phyloP scores from a whole-genome alignment of 2,888 invertebrate genomes.

The Carcina quercana region DNA sequence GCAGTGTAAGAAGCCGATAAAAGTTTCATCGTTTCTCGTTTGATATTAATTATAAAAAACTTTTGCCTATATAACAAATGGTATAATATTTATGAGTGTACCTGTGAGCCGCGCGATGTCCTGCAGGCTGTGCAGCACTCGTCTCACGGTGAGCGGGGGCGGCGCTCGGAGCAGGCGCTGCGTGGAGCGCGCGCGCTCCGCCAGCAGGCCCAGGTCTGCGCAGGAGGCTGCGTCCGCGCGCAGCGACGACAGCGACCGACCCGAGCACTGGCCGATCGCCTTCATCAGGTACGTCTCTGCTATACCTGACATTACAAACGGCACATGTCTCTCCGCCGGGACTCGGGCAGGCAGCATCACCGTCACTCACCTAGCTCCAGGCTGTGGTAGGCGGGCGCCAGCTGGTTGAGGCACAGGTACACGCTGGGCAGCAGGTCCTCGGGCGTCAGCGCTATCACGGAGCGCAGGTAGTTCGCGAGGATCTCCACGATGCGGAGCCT shows the following conservation, averaged over 20 bases:
- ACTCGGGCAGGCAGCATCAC: no score
- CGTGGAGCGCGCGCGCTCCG: constrained; percentile 86
- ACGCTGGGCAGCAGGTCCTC: constrained; percentile 93
- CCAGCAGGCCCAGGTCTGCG: constrained; percentile 94
- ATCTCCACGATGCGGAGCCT: constrained; percentile 94
- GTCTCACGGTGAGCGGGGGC: constrained; percentile 81
- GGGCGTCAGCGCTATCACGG: constrained; percentile 90
- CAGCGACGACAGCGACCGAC: constrained; percentile 88
- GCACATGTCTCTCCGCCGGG: no score
- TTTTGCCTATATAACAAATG: not conserved
- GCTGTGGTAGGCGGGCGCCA: constrained; percentile 94
- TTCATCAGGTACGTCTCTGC: constrained; percentile 97
- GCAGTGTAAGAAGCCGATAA: no score
- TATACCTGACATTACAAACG: constrained; percentile 79
- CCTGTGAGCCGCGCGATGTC: constrained; percentile 93
- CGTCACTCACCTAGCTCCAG: constrained; percentile 74
- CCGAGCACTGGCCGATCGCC: constrained; percentile 93
- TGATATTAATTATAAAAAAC: not conserved
- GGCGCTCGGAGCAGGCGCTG: constrained; percentile 94
- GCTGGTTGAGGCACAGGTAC: constrained; percentile 95
- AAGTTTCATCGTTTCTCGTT: no score
- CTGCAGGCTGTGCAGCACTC: constrained; percentile 87
- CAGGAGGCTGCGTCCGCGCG: constrained; percentile 74
- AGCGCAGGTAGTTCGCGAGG: constrained; percentile 90
- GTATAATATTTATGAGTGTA: constrained; percentile 20